phyloP scores from a whole-genome alignment of 2,888 invertebrate genomes.

The Corbicula japonica region DNA sequence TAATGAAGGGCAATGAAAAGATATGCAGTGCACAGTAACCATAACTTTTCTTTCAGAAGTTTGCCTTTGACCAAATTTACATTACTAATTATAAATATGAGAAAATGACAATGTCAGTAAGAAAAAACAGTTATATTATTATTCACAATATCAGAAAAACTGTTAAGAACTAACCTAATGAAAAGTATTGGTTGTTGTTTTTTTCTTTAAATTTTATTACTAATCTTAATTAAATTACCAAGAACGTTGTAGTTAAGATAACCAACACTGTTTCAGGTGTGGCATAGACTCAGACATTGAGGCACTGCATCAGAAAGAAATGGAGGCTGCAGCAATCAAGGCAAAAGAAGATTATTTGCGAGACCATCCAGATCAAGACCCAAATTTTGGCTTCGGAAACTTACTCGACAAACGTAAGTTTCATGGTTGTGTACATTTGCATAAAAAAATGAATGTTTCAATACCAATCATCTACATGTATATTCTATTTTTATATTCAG shows the following conservation, averaged over 20 bases:
- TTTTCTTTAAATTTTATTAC: background rate
- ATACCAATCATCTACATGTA: too few species aligned
- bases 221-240: background rate
- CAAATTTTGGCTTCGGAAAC: constrained; percentile 75
- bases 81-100: too few species aligned
- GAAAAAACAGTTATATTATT: background rate
- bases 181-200: background rate
- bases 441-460: too few species aligned
- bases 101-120: background rate
- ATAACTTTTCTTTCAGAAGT: too few species aligned
- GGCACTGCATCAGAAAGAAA: constrained; percentile 80
- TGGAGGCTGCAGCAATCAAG: constrained; percentile 78
- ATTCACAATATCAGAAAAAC: background rate
- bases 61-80: too few species aligned
- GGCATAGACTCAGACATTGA: constrained; percentile 64
- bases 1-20: too few species aligned
- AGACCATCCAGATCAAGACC: constrained; percentile 81
- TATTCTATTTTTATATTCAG: too few species aligned
- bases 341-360: constrained; percentile 79
- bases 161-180: background rate
- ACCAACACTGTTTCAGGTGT: constrained; percentile 67
- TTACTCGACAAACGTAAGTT: constrained; percentile 75
- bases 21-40: too few species aligned
- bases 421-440: too few species aligned
- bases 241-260: background rate